Evolutionary conservation across 2,797 vertebrate species (phyloP).

Genomic region (Acanthurus lineatus): DNA sequence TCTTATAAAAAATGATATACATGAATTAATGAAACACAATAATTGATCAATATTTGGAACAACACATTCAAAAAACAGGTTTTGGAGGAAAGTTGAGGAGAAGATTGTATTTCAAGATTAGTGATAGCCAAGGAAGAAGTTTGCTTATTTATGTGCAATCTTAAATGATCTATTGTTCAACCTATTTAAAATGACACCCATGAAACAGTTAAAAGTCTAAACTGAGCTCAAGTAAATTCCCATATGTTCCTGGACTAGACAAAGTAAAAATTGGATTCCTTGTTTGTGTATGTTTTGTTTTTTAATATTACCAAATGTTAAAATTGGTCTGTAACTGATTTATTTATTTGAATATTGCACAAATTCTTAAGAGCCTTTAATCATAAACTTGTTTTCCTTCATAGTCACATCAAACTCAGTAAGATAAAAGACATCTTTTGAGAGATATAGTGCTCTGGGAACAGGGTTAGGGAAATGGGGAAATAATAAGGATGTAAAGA

Average conservation of each 20-base stretch:
- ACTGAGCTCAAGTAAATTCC: constrained; percentile 12
- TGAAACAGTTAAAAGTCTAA: constrained; percentile 30
- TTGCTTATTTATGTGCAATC: constrained; percentile 6
- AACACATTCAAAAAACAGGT: not conserved
- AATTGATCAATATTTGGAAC: not conserved
- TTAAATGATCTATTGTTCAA: not conserved
- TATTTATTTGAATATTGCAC: not conserved
- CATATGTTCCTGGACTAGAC: not conserved
- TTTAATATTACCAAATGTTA: not conserved
- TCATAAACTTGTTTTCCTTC: constrained; percentile 3
- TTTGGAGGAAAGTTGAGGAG: not conserved
- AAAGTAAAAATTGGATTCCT: not conserved
- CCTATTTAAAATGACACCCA: constrained; percentile 34
- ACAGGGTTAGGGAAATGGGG: constrained; percentile 37
- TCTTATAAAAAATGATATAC: constrained; percentile 1
- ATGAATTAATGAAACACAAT: not conserved
- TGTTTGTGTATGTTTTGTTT: not conserved
- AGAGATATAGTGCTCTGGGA: constrained; percentile 30
- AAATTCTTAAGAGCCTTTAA: not conserved
- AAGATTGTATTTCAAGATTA: not conserved
- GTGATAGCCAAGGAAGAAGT: not conserved
- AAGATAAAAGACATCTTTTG: constrained; percentile 22
- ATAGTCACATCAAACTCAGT: constrained; percentile 19
- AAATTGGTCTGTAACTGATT: not conserved
- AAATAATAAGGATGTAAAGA: constrained; percentile 3